These are phyloP conservation scores for Rhadinocentrus ornatus DNA, from an alignment of 2,797 vertebrate species.

Conservation along the genomic window DNA sequence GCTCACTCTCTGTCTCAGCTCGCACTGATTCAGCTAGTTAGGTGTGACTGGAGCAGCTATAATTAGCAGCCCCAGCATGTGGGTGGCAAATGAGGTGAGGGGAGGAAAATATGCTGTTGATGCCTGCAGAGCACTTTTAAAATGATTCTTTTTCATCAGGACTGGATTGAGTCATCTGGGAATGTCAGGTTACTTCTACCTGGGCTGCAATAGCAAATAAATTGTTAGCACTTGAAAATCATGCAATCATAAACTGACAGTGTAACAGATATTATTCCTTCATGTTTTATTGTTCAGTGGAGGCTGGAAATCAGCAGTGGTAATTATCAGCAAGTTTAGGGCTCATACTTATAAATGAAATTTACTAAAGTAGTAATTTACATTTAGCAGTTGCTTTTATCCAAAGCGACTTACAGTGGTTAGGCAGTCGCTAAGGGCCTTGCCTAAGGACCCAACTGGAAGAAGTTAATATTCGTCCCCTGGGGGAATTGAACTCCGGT, in stretches of 20 bases:
- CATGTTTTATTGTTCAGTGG: constrained; percentile 15
- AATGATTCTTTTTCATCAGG: constrained; percentile 45
- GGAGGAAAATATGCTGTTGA: constrained; percentile 61
- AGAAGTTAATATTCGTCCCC: no score
- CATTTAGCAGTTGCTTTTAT: no score
- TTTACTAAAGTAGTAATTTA: constrained; percentile 5
- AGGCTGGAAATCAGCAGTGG: constrained; percentile 17
- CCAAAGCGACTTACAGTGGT: no score
- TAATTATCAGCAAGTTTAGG: constrained; percentile 7
- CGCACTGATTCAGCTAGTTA: constrained; percentile 69
- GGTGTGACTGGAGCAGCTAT: constrained; percentile 78
- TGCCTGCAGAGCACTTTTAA: constrained; percentile 49
- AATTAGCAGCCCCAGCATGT: constrained; percentile 73
- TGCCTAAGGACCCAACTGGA: no score
- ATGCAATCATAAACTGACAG: constrained; percentile 11
- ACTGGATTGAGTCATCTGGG: constrained; percentile 16
- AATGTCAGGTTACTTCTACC: constrained; percentile 31
- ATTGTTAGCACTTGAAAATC: constrained; percentile 2
- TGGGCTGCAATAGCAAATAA: constrained; percentile 12
- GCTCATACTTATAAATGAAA: constrained; percentile 14
- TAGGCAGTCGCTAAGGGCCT: no score
- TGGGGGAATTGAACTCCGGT: no score
- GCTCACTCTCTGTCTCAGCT: constrained; percentile 37
- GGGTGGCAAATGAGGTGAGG: constrained; percentile 73
- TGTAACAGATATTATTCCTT: not conserved